phyloP scores from a whole-genome alignment of 2,888 invertebrate species.

The Philopedon plagiatum region DNA sequence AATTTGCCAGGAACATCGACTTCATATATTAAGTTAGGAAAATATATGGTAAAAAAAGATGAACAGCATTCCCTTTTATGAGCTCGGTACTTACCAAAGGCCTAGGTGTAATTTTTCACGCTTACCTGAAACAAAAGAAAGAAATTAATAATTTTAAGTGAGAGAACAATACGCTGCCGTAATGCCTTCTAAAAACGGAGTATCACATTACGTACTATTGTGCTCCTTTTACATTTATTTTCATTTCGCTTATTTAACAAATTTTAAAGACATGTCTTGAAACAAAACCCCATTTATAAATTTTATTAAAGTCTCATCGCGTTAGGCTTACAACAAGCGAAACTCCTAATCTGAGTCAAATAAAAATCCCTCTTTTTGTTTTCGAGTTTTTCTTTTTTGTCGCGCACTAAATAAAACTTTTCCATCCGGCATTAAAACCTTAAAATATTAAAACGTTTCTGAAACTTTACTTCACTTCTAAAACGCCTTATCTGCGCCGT shows the following conservation, averaged over 20 bases:
- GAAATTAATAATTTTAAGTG: too few relatives aligned
- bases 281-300: not conserved
- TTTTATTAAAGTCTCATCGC: not conserved
- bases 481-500: constrained; percentile 3
- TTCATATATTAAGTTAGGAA: too few relatives aligned
- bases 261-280: not conserved
- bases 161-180: too few relatives aligned
- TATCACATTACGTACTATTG: not conserved
- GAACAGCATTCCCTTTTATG: too few relatives aligned
- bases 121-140: too few relatives aligned
- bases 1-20: too few relatives aligned
- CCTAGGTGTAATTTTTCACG: too few relatives aligned
- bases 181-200: not conserved
- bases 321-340: not conserved
- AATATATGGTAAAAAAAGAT: too few relatives aligned
- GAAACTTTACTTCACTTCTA: constrained; percentile 6
- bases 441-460: constrained; percentile 27
- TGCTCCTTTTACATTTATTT: not conserved
- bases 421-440: constrained; percentile 14
- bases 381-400: constrained; percentile 4
- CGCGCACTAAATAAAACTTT: constrained; percentile 27
- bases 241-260: not conserved
- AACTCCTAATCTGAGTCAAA: not conserved
- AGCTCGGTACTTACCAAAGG: too few relatives aligned
- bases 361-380: constrained; percentile 6